These are phyloP conservation scores for Podocnemis expansa DNA, from an alignment of 2,113 vertebrate species.

Conservation along the genomic window DNA sequence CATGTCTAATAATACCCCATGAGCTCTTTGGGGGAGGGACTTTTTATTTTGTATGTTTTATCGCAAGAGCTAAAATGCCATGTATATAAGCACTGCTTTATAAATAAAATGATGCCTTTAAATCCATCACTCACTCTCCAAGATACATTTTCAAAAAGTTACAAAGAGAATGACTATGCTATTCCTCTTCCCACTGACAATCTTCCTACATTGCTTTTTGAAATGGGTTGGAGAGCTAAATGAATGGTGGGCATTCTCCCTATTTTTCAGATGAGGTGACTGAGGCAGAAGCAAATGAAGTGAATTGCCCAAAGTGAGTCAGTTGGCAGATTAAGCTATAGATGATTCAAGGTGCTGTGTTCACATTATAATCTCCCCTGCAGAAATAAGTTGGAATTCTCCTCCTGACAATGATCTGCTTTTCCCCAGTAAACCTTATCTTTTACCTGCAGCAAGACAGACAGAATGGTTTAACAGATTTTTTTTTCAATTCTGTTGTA, in stretches of 20 bases:
- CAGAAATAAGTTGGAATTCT: neutral
- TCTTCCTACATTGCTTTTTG: neutral
- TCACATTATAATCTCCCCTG: neutral
- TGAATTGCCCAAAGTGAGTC: neutral
- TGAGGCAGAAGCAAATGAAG: neutral
- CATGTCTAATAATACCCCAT: neutral
- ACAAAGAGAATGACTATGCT: neutral
- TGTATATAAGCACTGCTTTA: neutral
- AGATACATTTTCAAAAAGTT: neutral
- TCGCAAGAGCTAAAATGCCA: neutral
- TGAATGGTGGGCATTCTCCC: neutral
- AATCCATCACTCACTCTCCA: neutral
- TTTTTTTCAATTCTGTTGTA: neutral
- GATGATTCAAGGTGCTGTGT: neutral
- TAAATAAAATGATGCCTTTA: slow-evolving; percentile 5
- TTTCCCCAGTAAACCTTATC: neutral
- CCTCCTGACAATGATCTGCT: neutral
- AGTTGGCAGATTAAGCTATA: neutral
- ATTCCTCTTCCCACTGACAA: neutral
- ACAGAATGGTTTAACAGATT: neutral
- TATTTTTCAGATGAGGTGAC: neutral
- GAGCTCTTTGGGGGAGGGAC: neutral
- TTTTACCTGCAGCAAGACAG: neutral
- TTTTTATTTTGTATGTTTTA: neutral
- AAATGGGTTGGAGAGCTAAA: neutral